Evolutionary conservation across 2,888 invertebrate genomes (phyloP), one percentile per base, ranked within the genome.

Genomic region (Linnaemya vulpina): DNA sequence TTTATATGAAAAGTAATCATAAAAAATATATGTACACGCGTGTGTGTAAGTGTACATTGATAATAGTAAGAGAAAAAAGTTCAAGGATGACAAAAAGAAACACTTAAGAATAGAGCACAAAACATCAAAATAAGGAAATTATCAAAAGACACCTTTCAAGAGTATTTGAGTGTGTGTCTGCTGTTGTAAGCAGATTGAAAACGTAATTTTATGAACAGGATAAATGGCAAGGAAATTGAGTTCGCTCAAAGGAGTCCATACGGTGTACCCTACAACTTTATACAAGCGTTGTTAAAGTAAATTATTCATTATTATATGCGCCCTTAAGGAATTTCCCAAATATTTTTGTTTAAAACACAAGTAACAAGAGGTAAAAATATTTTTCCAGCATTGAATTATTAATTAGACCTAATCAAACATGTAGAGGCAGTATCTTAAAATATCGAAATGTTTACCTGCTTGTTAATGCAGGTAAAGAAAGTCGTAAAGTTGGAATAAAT

Each of bases 1-100:
- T 85, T 85, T 85, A 71, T 85, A 75, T 82, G 46, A 75, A 60
- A 82, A 76, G 70, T 71, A 67, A 71, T 83, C 76, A 75, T 51
- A 83, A 71, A 71, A 76, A 65, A 51, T 60, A 13, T 40, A 40
- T 40, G 17, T 25, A 25, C 22, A 11, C 22, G 13, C 40, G 11
- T 74, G 25, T 40, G n/a, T 46, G 20, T 71, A 13, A 0, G 20
- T 38, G 10, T 17, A 17, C 20, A 17, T 1, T 9, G 0, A 46
- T 46, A 15, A 15, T n/a, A 15, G 13, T 1, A 30, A 1, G 30
- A 58, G 30, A 67, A 51, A 15, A 43, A 43, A 70, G 17, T 22
- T 40, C 38, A 46, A 53, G 17, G 46, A 40, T 53, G 10, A 58
- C 65, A 68, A 60, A 46, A 11, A 58, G 30, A 68, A 62, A 70